Percentiles rank a stretch among this genome's conserved stretches.
Evolutionary conservation across 2,888 invertebrate species (phyloP).

Genomic region (Drosophila greeni): DNA sequence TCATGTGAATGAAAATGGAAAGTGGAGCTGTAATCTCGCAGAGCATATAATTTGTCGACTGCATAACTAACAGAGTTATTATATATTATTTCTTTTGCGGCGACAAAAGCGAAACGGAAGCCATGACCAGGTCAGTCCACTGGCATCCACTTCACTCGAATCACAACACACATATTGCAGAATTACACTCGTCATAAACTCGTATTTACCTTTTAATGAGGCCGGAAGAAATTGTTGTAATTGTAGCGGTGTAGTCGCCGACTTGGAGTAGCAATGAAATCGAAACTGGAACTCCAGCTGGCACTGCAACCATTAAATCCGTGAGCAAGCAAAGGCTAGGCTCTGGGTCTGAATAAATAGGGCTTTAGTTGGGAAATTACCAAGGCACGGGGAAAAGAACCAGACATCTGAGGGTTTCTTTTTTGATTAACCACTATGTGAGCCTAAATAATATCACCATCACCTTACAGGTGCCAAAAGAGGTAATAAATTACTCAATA

Average conservation of each 20-base stretch:
- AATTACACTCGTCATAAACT: slow-evolving; percentile 33
- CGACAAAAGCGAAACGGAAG: slow-evolving; percentile 44
- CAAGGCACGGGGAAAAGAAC: neutral
- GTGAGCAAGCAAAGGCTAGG: slow-evolving; percentile 8
- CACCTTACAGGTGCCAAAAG: neutral
- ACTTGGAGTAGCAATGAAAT: slow-evolving; percentile 29
- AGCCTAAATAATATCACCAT: too few relatives aligned
- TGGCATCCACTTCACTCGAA: slow-evolving; percentile 4
- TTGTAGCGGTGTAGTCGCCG: slow-evolving; percentile 14
- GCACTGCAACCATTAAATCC: slow-evolving; percentile 3
- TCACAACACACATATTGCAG: slow-evolving; percentile 16
- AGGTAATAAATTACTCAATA: neutral
- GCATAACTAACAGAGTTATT: slow-evolving; percentile 46
- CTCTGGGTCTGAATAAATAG: slow-evolving; percentile 7
- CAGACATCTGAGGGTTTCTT: neutral
- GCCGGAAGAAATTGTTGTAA: slow-evolving; percentile 60
- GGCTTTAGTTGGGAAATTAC: neutral
- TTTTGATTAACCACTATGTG: too few relatives aligned
- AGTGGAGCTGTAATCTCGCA: slow-evolving; percentile 28
- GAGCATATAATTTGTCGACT: slow-evolving; percentile 32
- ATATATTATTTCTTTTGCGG: slow-evolving; percentile 32
- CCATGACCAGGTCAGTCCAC: slow-evolving; percentile 34
- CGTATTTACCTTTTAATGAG: slow-evolving; percentile 47
- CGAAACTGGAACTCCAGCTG: slow-evolving; percentile 35
- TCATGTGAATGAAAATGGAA: slow-evolving; percentile 49